Base-by-base conservation (phyloP, 2,888 invertebrate species). In the Acrobasis consociella region DNA sequence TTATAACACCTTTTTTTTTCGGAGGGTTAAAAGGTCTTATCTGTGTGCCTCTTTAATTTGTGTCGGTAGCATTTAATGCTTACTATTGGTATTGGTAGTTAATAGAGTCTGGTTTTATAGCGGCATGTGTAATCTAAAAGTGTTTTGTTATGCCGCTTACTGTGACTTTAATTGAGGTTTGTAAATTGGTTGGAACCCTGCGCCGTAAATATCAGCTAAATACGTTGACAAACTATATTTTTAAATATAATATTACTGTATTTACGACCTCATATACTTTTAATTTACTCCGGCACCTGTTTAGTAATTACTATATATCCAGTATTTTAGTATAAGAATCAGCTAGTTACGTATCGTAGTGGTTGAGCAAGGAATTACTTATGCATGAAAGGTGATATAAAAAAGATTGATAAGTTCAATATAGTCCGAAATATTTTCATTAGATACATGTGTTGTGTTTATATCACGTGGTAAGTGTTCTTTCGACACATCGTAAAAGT, bases 401-500 rank as follows among this genome's bases (percentile, higher is more conserved):
- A 49, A n/a, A 46, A 46, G 2, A 46, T 0, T 46, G 0, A 8
- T 31, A 7, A 31, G 31, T 8, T 7, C 31, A 31, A 3, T 31
- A 52, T n/a, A 31, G 13, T 31, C n/a, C 17, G 9, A 17, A 56
- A 42, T 17, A 56, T 56, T 56, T 42, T 17, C 42, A 56, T 56
- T 56, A 53, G 53, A 56, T 46, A 31, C 31, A 31, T 56, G 46
- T 13, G 42, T 56, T 9, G 42, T 42, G 17, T 56, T 13, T 22
- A 15, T 42, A 0, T 55, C 5, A 39, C 22, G 17, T 16, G 13
- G 9, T 56, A 17, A 56, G 46, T 56, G 39, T 42, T n/a, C 39
- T 42, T 56, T 56, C 17, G 46, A 42, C 56, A 56, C 56, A 17
- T 56, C 56, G 56, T 56, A 46, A 56, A 56, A 56, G 11, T 17